phyloP scores from a whole-genome alignment of 2,888 invertebrate species.

The Globia sparganii region DNA sequence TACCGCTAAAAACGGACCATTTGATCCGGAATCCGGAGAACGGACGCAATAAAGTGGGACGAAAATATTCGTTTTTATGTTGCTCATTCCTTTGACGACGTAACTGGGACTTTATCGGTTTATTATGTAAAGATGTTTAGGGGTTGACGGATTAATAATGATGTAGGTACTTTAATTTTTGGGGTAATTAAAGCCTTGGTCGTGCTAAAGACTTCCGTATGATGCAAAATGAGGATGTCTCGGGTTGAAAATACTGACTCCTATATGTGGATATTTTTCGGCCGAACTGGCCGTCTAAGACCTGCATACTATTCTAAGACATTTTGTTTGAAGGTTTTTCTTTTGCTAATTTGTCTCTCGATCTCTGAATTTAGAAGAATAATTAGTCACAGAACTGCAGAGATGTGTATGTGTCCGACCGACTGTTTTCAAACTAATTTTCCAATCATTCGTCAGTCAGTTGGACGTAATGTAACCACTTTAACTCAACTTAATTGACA shows the following conservation, averaged over 20 bases:
- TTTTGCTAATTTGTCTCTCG: neutral
- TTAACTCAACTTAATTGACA: conserved; percentile 16
- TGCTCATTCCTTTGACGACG: conserved; percentile 46
- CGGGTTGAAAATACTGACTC: neutral
- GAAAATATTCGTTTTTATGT: conserved; percentile 49
- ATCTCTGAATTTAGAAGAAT: neutral
- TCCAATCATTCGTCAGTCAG: conserved; percentile 13
- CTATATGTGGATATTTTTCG: neutral
- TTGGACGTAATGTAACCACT: neutral
- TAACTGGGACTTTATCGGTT: conserved; percentile 32
- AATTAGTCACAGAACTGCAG: neutral
- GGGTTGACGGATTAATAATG: conserved; percentile 13
- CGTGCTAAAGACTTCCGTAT: neutral
- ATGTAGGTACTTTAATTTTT: conserved; percentile 14
- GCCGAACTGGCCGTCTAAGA: neutral
- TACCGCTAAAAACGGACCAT: conserved; percentile 50
- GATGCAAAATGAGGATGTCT: neutral
- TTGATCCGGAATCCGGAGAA: conserved; percentile 41
- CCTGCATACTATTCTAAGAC: too few relatives aligned
- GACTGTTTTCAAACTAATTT: neutral
- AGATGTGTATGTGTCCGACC: neutral
- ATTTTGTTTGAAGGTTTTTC: neutral
- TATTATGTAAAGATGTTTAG: conserved; percentile 41
- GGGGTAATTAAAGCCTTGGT: neutral
- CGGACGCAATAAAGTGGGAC: conserved; percentile 42